Evolutionary conservation across 1,140 invertebrate genomes (phyloP).

Genomic region (Octopus sinensis): DNA sequence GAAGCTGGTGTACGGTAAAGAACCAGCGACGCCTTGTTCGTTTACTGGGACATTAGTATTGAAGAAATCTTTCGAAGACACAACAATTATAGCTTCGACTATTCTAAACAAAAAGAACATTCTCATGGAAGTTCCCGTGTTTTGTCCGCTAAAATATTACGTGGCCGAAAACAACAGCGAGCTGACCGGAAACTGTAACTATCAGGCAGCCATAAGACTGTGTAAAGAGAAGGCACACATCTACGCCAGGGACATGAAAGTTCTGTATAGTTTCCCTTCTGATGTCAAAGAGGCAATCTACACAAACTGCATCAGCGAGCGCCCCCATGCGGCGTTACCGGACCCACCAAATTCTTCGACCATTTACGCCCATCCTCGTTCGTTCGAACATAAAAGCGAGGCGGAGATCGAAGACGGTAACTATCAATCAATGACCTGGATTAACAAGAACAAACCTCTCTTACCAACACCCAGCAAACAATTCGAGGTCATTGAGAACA

Average conservation of each 20-base stretch:
- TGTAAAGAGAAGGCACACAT: constrained; percentile 32
- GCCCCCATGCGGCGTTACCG: neutral
- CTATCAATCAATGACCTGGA: constrained; percentile 1
- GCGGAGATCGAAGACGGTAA: neutral
- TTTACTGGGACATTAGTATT: constrained; percentile 37
- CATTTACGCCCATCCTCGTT: neutral
- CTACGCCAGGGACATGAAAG: constrained; percentile 38
- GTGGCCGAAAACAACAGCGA: constrained; percentile 26
- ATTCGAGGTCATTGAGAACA: neutral
- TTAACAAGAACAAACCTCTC: neutral
- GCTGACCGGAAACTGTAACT: constrained; percentile 22
- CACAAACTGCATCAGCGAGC: neutral
- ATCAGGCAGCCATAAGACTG: constrained; percentile 27
- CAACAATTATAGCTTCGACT: constrained; percentile 37
- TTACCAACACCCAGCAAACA: neutral
- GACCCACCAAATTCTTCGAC: neutral
- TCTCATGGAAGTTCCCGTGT: constrained; percentile 34
- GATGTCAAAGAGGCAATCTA: constrained; percentile 15
- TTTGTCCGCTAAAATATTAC: constrained; percentile 27
- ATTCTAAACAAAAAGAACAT: constrained; percentile 34
- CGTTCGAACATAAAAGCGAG: constrained; percentile 9
- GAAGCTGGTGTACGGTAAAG: constrained; percentile 35
- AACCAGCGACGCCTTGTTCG: constrained; percentile 33
- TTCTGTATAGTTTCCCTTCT: constrained; percentile 21
- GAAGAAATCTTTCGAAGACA: constrained; percentile 28